phyloP scores from a whole-genome alignment of 1,140 invertebrate species.

The Stenopsyche tienmushanensis region DNA sequence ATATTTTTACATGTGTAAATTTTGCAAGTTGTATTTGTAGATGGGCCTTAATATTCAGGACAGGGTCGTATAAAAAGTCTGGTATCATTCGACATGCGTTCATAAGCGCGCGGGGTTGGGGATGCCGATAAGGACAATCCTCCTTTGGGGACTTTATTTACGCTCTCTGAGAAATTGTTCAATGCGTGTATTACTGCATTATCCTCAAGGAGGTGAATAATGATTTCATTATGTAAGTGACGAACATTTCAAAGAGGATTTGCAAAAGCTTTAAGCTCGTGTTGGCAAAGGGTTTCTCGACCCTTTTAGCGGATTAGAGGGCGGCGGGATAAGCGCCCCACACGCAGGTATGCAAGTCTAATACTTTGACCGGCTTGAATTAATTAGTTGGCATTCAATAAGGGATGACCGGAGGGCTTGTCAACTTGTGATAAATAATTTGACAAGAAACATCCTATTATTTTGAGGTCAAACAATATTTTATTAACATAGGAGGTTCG shows the following conservation, averaged over 20 bases:
- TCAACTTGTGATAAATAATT: constrained; percentile 2
- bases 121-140: background rate
- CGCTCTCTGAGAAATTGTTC: constrained; percentile 9
- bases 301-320: constrained; percentile 37
- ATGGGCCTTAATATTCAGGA: background rate
- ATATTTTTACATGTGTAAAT: background rate
- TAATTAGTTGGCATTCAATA: constrained; percentile 20
- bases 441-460: too few species aligned
- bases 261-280: constrained; percentile 19
- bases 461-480: too few species aligned
- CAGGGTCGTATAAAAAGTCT: background rate
- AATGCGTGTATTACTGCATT: constrained; percentile 8
- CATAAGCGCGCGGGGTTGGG: background rate
- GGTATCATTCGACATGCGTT: constrained; percentile 9
- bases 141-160: constrained; percentile 16
- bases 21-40: background rate
- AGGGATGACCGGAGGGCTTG: background rate
- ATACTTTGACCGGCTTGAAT: constrained; percentile 16
- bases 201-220: constrained; percentile 27
- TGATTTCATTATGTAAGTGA: constrained; percentile 39
- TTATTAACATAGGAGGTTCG: too few species aligned
- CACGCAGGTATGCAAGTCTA: constrained; percentile 13
- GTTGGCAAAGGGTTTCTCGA: constrained; percentile 23
- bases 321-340: background rate
- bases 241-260: constrained; percentile 40